Conservation (phyloP, 2,797 vertebrate species). For the Danio choprae region DNA sequence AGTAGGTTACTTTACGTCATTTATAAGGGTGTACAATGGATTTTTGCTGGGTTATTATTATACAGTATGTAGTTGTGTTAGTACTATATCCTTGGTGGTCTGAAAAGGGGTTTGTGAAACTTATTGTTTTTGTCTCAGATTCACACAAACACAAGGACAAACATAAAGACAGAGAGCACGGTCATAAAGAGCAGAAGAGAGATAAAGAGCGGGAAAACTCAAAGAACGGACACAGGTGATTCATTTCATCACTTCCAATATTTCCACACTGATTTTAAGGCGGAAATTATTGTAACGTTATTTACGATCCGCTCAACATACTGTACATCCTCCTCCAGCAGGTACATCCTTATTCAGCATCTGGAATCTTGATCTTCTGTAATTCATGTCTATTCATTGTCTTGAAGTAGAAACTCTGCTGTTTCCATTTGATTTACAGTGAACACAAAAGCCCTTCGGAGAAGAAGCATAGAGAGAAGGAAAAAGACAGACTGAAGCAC, state of each 20-base stretch:
- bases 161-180: slow-evolving; percentile 94
- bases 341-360: background rate
- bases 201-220: slow-evolving; percentile 95
- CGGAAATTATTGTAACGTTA: background rate
- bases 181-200: slow-evolving; percentile 98
- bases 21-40: too few relatives aligned
- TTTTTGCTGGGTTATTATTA: too few relatives aligned
- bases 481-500: slow-evolving; percentile 87
- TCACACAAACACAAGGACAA: slow-evolving; percentile 97
- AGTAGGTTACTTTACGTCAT: background rate
- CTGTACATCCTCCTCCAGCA: background rate
- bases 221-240: slow-evolving; percentile 93
- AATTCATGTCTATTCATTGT: background rate
- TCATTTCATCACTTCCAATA: slow-evolving; percentile 29
- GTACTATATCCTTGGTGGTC: too few relatives aligned
- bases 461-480: slow-evolving; percentile 95
- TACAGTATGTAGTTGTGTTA: too few relatives aligned
- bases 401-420: background rate
- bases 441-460: slow-evolving; percentile 92
- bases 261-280: background rate
- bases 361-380: background rate
- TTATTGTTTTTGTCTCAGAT: slow-evolving; percentile 79
- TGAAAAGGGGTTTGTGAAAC: too few relatives aligned
- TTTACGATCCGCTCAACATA: too few relatives aligned
- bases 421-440: slow-evolving; percentile 68